A percentile compares a stretch with the other conserved stretches of the same genome.
phyloP scores from a whole-genome alignment of 2,888 invertebrate genomes.

The Drosophila engyochracea region DNA sequence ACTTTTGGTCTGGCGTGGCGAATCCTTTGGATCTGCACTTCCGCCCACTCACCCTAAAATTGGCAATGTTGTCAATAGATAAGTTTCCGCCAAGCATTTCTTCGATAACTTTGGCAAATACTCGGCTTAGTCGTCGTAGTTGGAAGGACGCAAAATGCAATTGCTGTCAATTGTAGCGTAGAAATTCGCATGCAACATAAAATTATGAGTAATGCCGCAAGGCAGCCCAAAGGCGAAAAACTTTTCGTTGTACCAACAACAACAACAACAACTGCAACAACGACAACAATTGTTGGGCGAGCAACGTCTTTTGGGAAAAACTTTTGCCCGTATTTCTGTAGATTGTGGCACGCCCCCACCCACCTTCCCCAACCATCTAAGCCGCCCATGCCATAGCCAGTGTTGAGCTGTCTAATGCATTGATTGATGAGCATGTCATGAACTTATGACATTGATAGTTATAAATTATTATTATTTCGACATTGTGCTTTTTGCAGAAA shows the following conservation, averaged over 20 bases:
- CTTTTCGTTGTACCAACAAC: constrained; percentile 39
- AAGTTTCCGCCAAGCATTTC: constrained; percentile 51
- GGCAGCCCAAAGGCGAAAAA: constrained; percentile 45
- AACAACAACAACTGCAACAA: constrained; percentile 7
- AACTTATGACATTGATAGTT: constrained; percentile 85
- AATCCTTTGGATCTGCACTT: constrained; percentile 14
- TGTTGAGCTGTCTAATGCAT: constrained; percentile 73
- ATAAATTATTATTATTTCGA: constrained; percentile 84
- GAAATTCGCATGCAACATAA: constrained; percentile 64
- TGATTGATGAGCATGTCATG: constrained; percentile 85
- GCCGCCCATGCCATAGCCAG: constrained; percentile 11
- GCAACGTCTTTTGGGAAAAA: constrained; percentile 35
- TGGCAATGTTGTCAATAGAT: constrained; percentile 52
- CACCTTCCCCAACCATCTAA: not conserved
- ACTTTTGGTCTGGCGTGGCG: constrained; percentile 15
- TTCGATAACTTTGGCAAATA: constrained; percentile 64
- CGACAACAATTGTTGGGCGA: constrained; percentile 31
- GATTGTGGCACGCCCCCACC: constrained; percentile 23
- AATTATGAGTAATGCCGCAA: constrained; percentile 64
- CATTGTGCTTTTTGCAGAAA: constrained; percentile 62
- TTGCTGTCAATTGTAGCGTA: constrained; percentile 76
- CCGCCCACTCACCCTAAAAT: constrained; percentile 37
- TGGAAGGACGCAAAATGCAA: constrained; percentile 53
- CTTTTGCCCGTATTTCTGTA: constrained; percentile 29
- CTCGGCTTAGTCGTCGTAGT: constrained; percentile 1